Evolutionary conservation across 2,797 vertebrate species (phyloP), one percentile per base, ranked within the genome.

Genomic region (Hyperoplus immaculatus): DNA sequence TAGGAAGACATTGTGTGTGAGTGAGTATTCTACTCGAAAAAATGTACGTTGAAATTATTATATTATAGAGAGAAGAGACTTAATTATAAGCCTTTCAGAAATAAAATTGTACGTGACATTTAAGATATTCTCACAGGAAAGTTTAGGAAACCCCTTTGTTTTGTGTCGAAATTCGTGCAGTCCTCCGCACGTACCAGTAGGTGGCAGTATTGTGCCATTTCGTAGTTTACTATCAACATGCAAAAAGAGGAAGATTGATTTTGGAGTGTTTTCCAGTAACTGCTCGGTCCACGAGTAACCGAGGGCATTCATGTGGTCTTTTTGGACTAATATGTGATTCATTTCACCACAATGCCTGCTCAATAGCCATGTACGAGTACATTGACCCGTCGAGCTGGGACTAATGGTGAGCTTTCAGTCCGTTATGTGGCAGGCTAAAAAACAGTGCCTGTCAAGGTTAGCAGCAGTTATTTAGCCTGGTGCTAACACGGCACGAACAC

Each of bases 351-450:
- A 15, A 8, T 11, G 14, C 9, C 36, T 6, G 57, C 4, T 21
- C 6, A 7, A 29, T 16, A 78, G 60, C 55, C 63, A 15, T 7
- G 57, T 36, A 39, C 8, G 13, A 41, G 8, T 47, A 74, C 42
- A 10, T 11, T 13, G 58, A 46, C 72, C 3, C 55, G 53, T 67
- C 12, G 45, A 50, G n/a, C 18, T 41, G 61, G 16, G 43, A 57
- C 56, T 85, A 56, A 91, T 66, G 91, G 90, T 92, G 80, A 84
- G 87, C 42, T 60, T 14, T 38, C 41, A 0, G 3, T 5, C 42
- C 36, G 1, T 36, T 39, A 11, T 59, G 66, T 43, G 29, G 5
- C 8, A 41, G 45, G 12, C 16, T 53, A 5, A 59, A 59, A 63
- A 43, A 5, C 11, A 45, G 29, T 4, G 53, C 6, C 14, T 21